A percentile compares a stretch with the other conserved stretches of the same genome.
Evolutionary conservation across 2,888 invertebrate species (phyloP).

Genomic region (Horisme vitalbata): DNA sequence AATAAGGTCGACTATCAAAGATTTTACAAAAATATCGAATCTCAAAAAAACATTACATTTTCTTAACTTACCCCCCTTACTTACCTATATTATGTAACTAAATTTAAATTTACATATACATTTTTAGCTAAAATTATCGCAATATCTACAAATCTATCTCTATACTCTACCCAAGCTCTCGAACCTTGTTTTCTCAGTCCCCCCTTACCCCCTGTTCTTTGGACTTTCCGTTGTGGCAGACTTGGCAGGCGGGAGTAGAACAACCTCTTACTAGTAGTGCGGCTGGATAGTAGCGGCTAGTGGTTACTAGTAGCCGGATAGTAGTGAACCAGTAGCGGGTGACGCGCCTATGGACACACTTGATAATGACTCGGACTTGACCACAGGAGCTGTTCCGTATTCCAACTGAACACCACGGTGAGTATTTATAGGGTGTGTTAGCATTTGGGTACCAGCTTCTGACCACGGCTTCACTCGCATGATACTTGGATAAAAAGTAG

Average conservation of each 20-base stretch:
- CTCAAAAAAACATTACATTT: no score
- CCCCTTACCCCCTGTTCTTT: conserved; percentile 13
- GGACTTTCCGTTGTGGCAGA: conserved; percentile 18
- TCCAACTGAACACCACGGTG: conserved; percentile 25
- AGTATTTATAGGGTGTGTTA: conserved; percentile 21
- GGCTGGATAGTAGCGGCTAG: background rate
- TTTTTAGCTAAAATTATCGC: no score
- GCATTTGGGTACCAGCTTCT: no score
- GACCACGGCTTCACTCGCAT: no score
- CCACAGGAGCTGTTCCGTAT: conserved; percentile 10
- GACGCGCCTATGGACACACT: conserved; percentile 21
- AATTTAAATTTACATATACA: no score
- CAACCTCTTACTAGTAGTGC: background rate
- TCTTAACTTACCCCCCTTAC: no score
- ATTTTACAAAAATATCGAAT: no score
- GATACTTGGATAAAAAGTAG: no score
- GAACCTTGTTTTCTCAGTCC: conserved; percentile 20
- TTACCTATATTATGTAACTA: no score
- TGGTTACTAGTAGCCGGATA: conserved; percentile 1
- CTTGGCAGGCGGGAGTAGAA: no score
- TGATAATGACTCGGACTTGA: conserved; percentile 30
- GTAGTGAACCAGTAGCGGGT: conserved; percentile 21
- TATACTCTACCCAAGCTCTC: background rate
- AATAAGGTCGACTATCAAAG: no score
- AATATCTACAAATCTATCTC: conserved; percentile 1